Evolutionary conservation across 1,140 invertebrate genomes (phyloP).

Genomic region (Hyles vespertilio): DNA sequence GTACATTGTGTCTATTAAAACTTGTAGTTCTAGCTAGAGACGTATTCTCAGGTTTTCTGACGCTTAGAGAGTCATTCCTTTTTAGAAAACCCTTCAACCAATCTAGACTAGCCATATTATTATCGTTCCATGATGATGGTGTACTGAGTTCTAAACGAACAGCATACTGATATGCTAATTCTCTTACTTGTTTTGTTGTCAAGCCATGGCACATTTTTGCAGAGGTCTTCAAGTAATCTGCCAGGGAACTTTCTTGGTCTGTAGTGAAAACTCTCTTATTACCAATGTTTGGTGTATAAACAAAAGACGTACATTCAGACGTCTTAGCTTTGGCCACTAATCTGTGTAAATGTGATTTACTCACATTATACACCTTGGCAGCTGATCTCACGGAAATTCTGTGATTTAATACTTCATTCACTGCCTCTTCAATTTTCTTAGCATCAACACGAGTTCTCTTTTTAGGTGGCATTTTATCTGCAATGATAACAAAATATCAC

Average conservation of each 20-base stretch:
- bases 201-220: conserved; percentile 22
- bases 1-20: conserved; percentile 18
- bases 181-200: conserved; percentile 22
- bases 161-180: conserved; percentile 24
- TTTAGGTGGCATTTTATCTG: too few species aligned
- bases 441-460: too few species aligned
- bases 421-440: too few species aligned
- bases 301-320: conserved; percentile 9
- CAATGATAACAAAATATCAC: too few species aligned
- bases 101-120: conserved; percentile 20
- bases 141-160: conserved; percentile 17
- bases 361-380: not conserved
- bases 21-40: conserved; percentile 20
- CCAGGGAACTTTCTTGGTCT: conserved; percentile 19
- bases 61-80: conserved; percentile 18
- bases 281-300: conserved; percentile 24
- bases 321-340: conserved; percentile 13
- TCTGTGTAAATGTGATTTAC: conserved; percentile 13
- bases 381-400: conserved; percentile 4
- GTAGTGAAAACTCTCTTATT: conserved; percentile 17
- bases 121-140: conserved; percentile 17
- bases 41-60: conserved; percentile 26
- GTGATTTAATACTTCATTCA: too few species aligned
- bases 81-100: conserved; percentile 21
- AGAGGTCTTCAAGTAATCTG: conserved; percentile 20